phyloP scores from a whole-genome alignment of 2,113 vertebrate genomes.

The Syngnathus typhle region DNA sequence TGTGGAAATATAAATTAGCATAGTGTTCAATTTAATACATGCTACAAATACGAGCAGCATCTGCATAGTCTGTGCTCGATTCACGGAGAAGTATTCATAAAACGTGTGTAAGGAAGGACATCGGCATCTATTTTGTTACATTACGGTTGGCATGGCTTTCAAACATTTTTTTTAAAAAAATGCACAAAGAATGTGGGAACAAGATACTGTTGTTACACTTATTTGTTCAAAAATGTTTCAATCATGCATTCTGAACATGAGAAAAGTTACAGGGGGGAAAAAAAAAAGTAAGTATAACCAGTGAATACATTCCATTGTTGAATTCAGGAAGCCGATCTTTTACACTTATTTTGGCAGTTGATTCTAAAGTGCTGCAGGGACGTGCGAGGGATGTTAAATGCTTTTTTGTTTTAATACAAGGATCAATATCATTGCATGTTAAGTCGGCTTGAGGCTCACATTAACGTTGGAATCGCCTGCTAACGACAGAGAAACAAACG shows the following conservation, averaged over 20 bases:
- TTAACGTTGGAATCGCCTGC: constrained; percentile 35
- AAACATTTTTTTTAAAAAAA: not conserved
- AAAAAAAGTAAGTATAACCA: constrained; percentile 22
- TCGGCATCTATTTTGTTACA: constrained; percentile 2
- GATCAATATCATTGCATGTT: not conserved
- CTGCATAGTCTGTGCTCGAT: constrained; percentile 24
- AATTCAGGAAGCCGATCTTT: constrained; percentile 29
- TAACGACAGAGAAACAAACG: constrained; percentile 22
- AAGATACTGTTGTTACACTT: constrained; percentile 12
- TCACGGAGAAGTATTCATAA: not conserved
- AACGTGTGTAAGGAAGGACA: not conserved
- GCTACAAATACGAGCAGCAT: constrained; percentile 73
- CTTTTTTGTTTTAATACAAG: constrained; percentile 12
- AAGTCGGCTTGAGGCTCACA: not conserved
- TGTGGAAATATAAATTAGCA: constrained; percentile 82
- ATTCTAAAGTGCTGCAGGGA: constrained; percentile 68
- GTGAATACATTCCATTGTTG: constrained; percentile 35
- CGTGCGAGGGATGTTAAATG: constrained; percentile 34
- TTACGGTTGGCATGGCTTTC: constrained; percentile 16
- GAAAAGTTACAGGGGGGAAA: constrained; percentile 28
- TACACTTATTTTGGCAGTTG: constrained; percentile 57
- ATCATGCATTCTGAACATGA: constrained; percentile 22
- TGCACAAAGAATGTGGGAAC: constrained; percentile 3
- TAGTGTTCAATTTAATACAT: constrained; percentile 61
- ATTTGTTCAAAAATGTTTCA: not conserved